Evolutionary conservation across 2,888 invertebrate species (phyloP).

Genomic region (Drosophila prolongata): DNA sequence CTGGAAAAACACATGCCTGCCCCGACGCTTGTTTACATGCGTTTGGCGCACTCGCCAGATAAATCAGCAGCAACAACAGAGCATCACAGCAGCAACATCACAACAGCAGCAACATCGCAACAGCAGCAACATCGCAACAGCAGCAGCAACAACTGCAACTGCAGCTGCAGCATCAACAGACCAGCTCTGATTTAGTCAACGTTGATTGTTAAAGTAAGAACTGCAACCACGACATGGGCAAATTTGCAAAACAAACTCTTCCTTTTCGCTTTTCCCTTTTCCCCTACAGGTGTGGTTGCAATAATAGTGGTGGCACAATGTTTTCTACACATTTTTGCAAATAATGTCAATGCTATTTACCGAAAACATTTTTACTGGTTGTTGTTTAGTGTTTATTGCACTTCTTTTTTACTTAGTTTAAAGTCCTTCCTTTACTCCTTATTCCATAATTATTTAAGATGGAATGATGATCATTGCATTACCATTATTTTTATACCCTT

Average conservation of each 20-base stretch:
- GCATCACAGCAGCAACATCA: conserved; percentile 2
- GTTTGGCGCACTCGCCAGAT: conserved; percentile 69
- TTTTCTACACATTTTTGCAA: neutral
- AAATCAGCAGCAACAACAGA: conserved; percentile 41
- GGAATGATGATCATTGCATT: too few species aligned
- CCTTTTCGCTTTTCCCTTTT: neutral
- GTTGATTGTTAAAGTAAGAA: conserved; percentile 41
- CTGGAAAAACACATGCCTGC: conserved; percentile 39
- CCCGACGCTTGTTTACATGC: conserved; percentile 67
- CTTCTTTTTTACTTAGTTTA: too few species aligned
- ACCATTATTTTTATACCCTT: too few species aligned
- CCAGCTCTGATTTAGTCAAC: conserved; percentile 27
- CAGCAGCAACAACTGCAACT: conserved; percentile 9
- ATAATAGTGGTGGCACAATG: conserved; percentile 3
- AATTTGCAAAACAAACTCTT: conserved; percentile 12
- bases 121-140: neutral
- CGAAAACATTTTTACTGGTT: neutral
- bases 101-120: conserved; percentile 14
- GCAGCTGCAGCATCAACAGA: conserved; percentile 9
- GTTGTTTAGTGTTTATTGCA: neutral
- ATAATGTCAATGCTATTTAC: neutral
- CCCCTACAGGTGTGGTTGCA: conserved; percentile 3
- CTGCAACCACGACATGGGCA: conserved; percentile 34
- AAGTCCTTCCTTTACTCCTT: too few species aligned
- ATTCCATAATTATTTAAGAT: too few species aligned